Evolutionary conservation across 2,113 vertebrate species (phyloP), one percentile per base, ranked within the genome.

Genomic region (Ammodytes dubius): DNA sequence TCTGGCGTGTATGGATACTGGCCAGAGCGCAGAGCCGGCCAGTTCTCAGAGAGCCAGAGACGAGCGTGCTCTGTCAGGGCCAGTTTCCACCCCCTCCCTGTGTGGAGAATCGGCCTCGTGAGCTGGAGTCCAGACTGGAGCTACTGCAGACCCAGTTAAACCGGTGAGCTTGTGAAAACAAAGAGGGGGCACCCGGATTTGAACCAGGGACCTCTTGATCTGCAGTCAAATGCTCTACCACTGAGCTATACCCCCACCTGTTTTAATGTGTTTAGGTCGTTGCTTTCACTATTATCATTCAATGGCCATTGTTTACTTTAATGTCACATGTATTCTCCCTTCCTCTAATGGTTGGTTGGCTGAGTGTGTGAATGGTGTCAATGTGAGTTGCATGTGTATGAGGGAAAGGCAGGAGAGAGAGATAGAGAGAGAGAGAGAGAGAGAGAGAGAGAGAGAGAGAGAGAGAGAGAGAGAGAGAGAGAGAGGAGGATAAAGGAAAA

Each of bases 161-260:
- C 93, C 96, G 97, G 98, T 98, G 56, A 11, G 53, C 1, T 0
- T 0, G 1, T 1, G 4, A 14, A 27, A 35, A 7, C 1, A 89
- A 86, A 77, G 37, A 97, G 96, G 95, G 96, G 95, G 95, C 95
- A 96, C 92, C 94, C 89, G 93, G 96, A 97, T 95, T 96, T 96
- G 96, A 97, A 96, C 95, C 94, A 95, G 94, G 93, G 95, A 96
- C 95, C 94, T 96, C 95, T 96, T 96, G 96, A 96, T 96, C 95
- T 96, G 95, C 96, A 96, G 96, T 96, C 95, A 96, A 97, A 96
- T 96, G 96, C 96, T 97, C 96, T 96, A 95, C 95, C 94, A 96
- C 96, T 96, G 96, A 96, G 95, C 96, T 96, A 96, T 96, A 96
- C 95, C 96, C 95, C 95, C 96, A 3, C 0, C 0, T 52, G 12